Evolutionary conservation across 2,113 vertebrate species (phyloP).

Genomic region (Montifringilla adamsi): DNA sequence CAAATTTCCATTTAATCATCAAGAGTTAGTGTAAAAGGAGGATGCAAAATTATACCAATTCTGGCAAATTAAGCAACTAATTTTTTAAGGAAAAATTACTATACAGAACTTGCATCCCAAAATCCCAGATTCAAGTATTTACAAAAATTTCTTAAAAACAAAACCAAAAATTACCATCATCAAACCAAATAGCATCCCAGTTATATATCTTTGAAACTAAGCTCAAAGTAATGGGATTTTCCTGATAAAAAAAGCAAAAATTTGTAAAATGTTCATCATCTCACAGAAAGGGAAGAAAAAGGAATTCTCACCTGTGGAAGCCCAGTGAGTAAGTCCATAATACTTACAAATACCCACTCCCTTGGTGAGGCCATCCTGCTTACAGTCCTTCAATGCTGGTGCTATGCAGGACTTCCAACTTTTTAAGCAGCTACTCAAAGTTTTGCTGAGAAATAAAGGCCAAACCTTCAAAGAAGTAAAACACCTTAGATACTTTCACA

Average conservation of each 20-base stretch:
- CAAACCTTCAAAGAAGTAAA: background rate
- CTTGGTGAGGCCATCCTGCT: background rate
- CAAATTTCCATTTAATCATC: background rate
- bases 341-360: background rate
- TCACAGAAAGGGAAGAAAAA: background rate
- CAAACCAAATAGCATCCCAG: background rate
- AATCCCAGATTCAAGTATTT: background rate
- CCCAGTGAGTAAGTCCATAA: background rate
- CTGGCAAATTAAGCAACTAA: background rate
- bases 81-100: background rate
- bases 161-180: background rate
- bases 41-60: background rate
- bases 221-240: background rate
- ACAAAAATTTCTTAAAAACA: background rate
- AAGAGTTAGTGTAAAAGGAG: background rate
- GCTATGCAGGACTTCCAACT: background rate
- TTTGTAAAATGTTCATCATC: accelerated
- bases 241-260: background rate
- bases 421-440: background rate
- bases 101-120: background rate
- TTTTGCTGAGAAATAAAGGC: background rate
- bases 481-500: background rate
- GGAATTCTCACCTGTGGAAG: background rate
- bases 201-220: background rate
- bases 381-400: background rate